Evolutionary conservation across 2,113 vertebrate species (phyloP), one percentile per base, ranked within the genome.

Genomic region (Rostratula benghalensis): DNA sequence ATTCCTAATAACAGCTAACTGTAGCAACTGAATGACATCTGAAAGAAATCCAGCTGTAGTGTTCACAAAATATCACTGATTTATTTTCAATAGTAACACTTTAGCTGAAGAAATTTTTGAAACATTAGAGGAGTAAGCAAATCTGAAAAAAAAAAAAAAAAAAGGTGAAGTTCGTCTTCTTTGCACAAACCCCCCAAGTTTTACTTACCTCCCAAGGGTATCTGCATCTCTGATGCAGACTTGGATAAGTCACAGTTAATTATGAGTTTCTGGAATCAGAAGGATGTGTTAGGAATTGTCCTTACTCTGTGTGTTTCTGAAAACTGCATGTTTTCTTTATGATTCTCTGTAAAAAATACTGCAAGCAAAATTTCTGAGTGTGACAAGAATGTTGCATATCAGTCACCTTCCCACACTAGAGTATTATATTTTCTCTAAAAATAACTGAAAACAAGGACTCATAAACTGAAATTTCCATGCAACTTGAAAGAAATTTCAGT

Each of bases 111-210:
- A 28, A 39, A 5, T 25, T 71, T 45, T 76, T 41, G 18, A 81
- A 56, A 56, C 16, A 39, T 2, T 28, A 14, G 9, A 51, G 3
- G 3, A 4, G 51, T 30, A 37, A 77, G 3, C 37, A 73, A 90
- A 30, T 23, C 0, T 2, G 8, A 9, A 24, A 46, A 77, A 64
- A 57, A 37, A 33, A 0, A 7, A 9, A 24, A 46, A 77, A 64
- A 57, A 37, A 33, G 0, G 6, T 9, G 11, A 57, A 31, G 5
- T n/a, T n/a, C n/a, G n/a, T 19, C 3, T 48, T 27, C 35, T 75
- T 59, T 23, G 5, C 13, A 59, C 14, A 50, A 71, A 73, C 21
- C 2, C 11, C 7, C 7, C 5, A 18, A 27, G 15, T 77, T 20
- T 35, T 27, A 25, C 5, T 56, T 46, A 15, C 14, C 17, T 48